These are phyloP conservation scores for Strix aluco DNA, from an alignment of 2,113 vertebrate genomes.

Conservation along the genomic window DNA sequence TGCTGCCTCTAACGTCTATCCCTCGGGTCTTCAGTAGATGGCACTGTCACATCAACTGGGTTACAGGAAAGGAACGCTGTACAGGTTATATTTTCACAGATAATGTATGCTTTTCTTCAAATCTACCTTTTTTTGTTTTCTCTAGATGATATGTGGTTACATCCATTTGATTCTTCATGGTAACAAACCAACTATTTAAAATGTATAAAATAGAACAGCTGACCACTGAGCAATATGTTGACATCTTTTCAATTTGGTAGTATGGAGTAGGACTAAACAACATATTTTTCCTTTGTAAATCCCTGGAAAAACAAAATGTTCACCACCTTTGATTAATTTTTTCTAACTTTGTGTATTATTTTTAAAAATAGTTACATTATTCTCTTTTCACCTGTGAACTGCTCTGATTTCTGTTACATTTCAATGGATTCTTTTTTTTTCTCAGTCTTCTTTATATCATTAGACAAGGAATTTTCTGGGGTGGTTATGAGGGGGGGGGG, in stretches of 20 bases:
- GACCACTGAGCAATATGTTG: neutral
- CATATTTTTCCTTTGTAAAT: neutral
- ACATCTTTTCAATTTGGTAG: neutral
- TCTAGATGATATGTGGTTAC: neutral
- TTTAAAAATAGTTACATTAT: neutral
- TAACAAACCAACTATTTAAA: neutral
- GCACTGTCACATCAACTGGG: conserved; percentile 6
- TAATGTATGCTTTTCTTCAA: neutral
- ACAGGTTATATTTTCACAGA: neutral
- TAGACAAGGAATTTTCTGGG: neutral
- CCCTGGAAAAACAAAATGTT: neutral
- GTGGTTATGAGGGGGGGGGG: neutral
- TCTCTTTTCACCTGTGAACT: neutral
- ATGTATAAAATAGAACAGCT: neutral
- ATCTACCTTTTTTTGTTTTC: fast-evolving
- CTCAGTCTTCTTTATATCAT: neutral
- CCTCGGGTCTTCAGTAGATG: conserved; percentile 9
- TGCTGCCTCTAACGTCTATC: neutral
- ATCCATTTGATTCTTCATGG: neutral
- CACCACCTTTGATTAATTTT: neutral
- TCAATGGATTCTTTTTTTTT: neutral
- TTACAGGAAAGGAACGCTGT: neutral
- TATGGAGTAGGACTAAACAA: neutral
- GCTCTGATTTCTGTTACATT: neutral
- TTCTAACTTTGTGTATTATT: neutral